phyloP scores from a whole-genome alignment of 2,888 invertebrate genomes.

The Eugnorisma glareosa region DNA sequence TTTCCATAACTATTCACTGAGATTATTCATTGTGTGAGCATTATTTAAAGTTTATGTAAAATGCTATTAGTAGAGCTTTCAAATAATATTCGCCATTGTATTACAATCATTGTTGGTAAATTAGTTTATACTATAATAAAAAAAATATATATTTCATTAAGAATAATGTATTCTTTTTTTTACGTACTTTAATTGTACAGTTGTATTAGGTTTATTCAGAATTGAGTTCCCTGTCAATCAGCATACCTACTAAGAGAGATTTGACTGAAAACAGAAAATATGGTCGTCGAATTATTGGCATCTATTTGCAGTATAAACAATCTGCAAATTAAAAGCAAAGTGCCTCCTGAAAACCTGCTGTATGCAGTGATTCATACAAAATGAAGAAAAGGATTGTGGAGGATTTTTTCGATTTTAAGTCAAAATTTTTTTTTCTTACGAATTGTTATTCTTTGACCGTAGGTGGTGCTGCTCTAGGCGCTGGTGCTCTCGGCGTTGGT shows the following conservation, averaged over 20 bases:
- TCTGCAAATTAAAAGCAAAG: neutral
- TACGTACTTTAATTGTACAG: too few relatives aligned
- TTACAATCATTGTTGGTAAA: neutral
- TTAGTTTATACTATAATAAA: too few relatives aligned
- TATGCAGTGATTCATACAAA: neutral
- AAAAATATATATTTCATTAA: too few relatives aligned
- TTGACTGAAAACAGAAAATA: neutral
- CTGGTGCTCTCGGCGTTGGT: slow-evolving; percentile 75
- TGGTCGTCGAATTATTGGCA: neutral
- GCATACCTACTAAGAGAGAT: neutral
- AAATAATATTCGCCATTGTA: neutral
- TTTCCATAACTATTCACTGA: neutral
- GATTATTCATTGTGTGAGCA: neutral
- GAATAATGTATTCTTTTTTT: too few relatives aligned
- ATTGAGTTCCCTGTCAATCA: neutral
- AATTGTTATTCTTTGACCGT: slow-evolving; percentile 49
- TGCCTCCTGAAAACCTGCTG: too few relatives aligned
- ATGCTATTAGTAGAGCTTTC: neutral
- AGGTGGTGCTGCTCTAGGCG: slow-evolving; percentile 75
- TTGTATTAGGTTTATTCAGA: neutral
- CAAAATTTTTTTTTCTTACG: neutral
- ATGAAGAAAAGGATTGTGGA: neutral
- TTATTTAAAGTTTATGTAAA: neutral
- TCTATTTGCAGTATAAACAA: neutral
- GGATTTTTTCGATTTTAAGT: neutral